phyloP scores from a whole-genome alignment of 2,888 invertebrate species.

The Lycia hirtaria region DNA sequence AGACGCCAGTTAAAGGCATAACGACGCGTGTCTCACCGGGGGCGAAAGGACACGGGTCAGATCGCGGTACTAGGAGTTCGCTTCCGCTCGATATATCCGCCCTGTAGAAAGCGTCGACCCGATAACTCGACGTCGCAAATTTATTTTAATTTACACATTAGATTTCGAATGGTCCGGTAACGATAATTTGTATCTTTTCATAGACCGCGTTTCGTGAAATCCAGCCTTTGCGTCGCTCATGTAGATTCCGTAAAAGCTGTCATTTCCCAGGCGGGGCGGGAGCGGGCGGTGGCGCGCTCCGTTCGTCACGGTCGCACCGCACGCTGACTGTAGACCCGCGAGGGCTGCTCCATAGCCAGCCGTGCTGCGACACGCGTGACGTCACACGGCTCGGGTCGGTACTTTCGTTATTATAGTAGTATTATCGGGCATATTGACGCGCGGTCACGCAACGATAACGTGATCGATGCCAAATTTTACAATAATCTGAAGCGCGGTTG shows the following conservation, averaged over 20 bases:
- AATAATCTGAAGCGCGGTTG: constrained; percentile 37
- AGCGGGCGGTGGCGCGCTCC: constrained; percentile 19
- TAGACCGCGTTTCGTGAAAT: constrained; percentile 18
- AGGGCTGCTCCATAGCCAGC: constrained; percentile 37
- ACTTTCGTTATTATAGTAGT: constrained; percentile 18
- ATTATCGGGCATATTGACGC: constrained; percentile 36
- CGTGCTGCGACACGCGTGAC: constrained; percentile 32
- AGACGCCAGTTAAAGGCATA: no score
- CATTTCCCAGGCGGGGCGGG: constrained; percentile 10
- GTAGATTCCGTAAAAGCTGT: constrained; percentile 29
- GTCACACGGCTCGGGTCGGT: constrained; percentile 23
- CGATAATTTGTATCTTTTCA: constrained; percentile 1
- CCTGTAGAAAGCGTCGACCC: not conserved
- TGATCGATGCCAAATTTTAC: constrained; percentile 35
- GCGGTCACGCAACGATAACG: constrained; percentile 33
- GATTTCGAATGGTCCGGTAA: not conserved
- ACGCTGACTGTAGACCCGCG: constrained; percentile 19
- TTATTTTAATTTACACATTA: not conserved
- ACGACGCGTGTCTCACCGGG: no score
- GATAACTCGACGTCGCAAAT: not conserved
- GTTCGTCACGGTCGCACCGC: constrained; percentile 20
- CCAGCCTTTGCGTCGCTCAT: constrained; percentile 27
- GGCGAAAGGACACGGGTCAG: no score
- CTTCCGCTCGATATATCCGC: not conserved
- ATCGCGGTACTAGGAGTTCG: not conserved